Evolutionary conservation across 1,140 invertebrate species (phyloP).

Genomic region (Drosophila bocqueti): DNA sequence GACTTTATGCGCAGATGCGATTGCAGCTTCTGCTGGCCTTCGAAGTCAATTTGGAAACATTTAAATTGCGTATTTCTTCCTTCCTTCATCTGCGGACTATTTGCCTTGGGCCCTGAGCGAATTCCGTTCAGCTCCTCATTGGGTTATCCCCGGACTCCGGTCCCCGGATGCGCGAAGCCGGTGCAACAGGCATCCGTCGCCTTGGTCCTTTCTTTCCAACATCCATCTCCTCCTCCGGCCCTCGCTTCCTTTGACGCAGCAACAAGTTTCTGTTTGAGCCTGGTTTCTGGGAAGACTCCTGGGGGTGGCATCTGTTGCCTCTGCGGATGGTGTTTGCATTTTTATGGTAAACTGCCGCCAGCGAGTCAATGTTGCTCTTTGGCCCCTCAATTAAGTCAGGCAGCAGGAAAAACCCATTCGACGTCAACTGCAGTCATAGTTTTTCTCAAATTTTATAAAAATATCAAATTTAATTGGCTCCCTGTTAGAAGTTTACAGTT

Average conservation of each 20-base stretch:
- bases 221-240: background rate
- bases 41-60: slow-evolving; percentile 46
- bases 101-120: slow-evolving; percentile 20
- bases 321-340: slow-evolving; percentile 55
- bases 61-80: slow-evolving; percentile 49
- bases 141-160: slow-evolving; percentile 21
- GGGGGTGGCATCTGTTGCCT: slow-evolving; percentile 31
- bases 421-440: slow-evolving; percentile 1
- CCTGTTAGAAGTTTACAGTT: background rate
- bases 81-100: slow-evolving; percentile 18
- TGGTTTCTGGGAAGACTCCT: slow-evolving; percentile 3
- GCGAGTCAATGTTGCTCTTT: slow-evolving; percentile 39
- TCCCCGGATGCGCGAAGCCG: slow-evolving; percentile 44
- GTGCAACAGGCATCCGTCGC: slow-evolving; percentile 51
- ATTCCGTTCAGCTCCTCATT: slow-evolving; percentile 20
- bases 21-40: slow-evolving; percentile 29
- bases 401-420: slow-evolving; percentile 27
- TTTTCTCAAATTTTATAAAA: background rate
- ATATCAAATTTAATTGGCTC: background rate
- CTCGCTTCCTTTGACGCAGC: slow-evolving; percentile 22
- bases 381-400: slow-evolving; percentile 34
- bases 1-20: slow-evolving; percentile 29
- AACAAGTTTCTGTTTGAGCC: slow-evolving; percentile 30
- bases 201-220: background rate
- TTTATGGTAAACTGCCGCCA: slow-evolving; percentile 39